Evolutionary conservation across 1,140 invertebrate genomes (phyloP).

Genomic region (Eurosta solidaginis): DNA sequence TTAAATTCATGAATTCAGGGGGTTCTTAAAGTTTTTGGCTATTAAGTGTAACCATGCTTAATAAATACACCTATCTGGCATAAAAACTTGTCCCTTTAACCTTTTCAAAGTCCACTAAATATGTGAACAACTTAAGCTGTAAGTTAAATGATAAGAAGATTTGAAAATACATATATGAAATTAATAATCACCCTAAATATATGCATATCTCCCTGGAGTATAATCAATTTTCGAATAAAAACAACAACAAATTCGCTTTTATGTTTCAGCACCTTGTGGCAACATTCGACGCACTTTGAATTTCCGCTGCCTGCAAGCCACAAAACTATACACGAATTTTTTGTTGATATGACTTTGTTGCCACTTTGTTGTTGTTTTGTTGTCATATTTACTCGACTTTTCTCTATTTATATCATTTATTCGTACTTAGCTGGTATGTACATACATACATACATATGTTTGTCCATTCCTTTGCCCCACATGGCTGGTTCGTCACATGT

Average conservation of each 20-base stretch:
- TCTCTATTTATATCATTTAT: too few species aligned
- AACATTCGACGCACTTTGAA: conserved; percentile 3
- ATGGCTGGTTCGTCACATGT: conserved; percentile 11
- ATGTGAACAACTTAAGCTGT: background rate
- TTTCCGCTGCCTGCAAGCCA: background rate
- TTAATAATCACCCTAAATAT: background rate
- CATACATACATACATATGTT: too few species aligned
- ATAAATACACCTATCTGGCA: too few species aligned
- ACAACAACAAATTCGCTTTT: background rate
- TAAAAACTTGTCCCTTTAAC: background rate
- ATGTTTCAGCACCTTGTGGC: background rate
- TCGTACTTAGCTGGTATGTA: too few species aligned
- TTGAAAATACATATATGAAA: background rate
- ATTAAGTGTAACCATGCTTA: too few species aligned
- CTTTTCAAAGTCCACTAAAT: background rate
- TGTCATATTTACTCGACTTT: background rate
- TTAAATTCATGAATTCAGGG: too few species aligned
- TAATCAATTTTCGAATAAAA: background rate
- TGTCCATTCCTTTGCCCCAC: too few species aligned
- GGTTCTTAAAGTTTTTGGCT: too few species aligned
- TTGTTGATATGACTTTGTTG: too few species aligned
- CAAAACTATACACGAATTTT: background rate
- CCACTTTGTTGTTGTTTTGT: too few species aligned
- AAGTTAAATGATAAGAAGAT: background rate
- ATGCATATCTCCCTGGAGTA: background rate